Percentiles rank a stretch among this genome's conserved stretches.
These are phyloP conservation scores for Myiopsitta monachus DNA, from an alignment of 2,113 vertebrate genomes.

Conservation along the genomic window DNA sequence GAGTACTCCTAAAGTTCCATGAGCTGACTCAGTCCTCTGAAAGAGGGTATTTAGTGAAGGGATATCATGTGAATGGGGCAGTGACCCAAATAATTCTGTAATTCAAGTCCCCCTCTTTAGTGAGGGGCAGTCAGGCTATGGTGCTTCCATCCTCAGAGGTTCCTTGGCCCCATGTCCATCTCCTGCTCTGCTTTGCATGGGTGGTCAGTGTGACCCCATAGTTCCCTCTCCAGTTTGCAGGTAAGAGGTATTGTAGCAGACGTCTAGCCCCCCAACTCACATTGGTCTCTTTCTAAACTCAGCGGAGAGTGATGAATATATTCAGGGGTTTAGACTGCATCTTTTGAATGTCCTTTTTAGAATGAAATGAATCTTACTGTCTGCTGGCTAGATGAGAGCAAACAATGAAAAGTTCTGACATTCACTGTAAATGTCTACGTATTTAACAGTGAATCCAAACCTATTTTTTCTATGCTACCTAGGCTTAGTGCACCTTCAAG, in stretches of 20 bases:
- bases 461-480: not conserved
- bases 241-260: not conserved
- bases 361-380: not conserved
- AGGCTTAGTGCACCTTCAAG: not conserved
- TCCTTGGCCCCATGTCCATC: rapidly evolving
- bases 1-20: not conserved
- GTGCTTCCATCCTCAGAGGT: not conserved
- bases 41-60: not conserved
- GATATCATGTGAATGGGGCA: not conserved
- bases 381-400: rapidly evolving
- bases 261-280: not conserved
- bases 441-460: not conserved
- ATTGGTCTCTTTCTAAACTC: not conserved
- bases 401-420: not conserved
- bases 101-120: not conserved
- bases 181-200: not conserved
- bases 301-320: not conserved
- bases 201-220: not conserved
- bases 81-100: not conserved
- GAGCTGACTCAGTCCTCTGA: not conserved
- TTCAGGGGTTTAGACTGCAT: not conserved
- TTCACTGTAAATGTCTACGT: rapidly evolving
- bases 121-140: not conserved
- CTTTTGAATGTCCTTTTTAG: not conserved
- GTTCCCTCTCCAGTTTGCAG: not conserved